A percentile compares a stretch with the other conserved stretches of the same genome.
Evolutionary conservation across 2,797 vertebrate genomes (phyloP).

Genomic region (Luscinia luscinia): DNA sequence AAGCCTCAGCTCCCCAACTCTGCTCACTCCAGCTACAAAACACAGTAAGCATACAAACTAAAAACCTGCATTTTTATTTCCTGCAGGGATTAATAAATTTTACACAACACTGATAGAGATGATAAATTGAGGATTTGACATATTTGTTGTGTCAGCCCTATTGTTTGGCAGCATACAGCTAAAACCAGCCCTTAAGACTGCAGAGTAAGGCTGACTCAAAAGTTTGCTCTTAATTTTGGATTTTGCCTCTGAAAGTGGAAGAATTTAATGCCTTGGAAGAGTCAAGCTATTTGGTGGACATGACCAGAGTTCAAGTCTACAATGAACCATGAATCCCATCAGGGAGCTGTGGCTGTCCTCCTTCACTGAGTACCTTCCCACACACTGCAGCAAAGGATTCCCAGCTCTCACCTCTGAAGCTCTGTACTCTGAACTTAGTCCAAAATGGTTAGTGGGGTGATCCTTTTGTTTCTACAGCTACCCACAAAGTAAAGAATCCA

Average conservation of each 20-base stretch:
- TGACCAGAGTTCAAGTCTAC: background rate
- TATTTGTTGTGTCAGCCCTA: background rate
- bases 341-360: background rate
- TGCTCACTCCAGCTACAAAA: background rate
- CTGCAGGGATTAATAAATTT: background rate
- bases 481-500: background rate
- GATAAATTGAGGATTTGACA: background rate
- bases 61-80: background rate
- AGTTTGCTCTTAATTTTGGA: background rate
- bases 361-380: rapidly evolving
- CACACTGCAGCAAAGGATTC: background rate
- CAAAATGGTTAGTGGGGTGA: background rate
- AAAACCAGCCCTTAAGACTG: background rate
- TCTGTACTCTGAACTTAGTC: background rate
- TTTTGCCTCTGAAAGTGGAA: background rate
- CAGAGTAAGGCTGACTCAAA: background rate
- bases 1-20: background rate
- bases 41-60: background rate
- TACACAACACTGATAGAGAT: background rate
- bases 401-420: background rate
- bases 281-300: background rate
- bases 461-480: background rate
- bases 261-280: background rate
- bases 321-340: background rate
- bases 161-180: background rate